Percentiles rank a stretch among this genome's conserved stretches.
phyloP scores from a whole-genome alignment of 2,113 vertebrate genomes.

The Odontophorus gujanensis region DNA sequence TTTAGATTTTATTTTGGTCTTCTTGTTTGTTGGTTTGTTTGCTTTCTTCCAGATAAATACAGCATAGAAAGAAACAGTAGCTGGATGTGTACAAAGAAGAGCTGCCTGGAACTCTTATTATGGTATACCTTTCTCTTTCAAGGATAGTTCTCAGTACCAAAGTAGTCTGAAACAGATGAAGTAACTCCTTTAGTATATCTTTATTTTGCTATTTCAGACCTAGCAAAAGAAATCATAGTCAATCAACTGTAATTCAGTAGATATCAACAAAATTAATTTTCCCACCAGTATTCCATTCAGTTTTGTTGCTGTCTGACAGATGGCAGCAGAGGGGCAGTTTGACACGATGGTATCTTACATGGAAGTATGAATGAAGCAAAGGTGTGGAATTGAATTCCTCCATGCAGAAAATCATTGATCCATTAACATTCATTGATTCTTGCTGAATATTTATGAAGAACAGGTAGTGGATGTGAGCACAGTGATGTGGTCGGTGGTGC shows the following conservation, averaged over 20 bases:
- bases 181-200: not conserved
- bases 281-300: not conserved
- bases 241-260: not conserved
- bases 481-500: not conserved
- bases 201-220: not conserved
- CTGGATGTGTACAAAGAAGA: not conserved
- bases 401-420: not conserved
- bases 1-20: not conserved
- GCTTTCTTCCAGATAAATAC: not conserved
- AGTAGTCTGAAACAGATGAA: accelerated
- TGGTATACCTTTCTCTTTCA: not conserved
- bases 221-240: not conserved
- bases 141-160: not conserved
- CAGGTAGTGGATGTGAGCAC: not conserved
- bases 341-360: not conserved
- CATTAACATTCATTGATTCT: not conserved
- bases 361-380: not conserved
- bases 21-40: not conserved
- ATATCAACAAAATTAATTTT: not conserved
- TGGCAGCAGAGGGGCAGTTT: not conserved
- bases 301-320: not conserved
- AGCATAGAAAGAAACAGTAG: not conserved
- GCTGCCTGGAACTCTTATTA: not conserved
- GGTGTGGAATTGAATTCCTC: not conserved
- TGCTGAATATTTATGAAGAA: not conserved